Conservation (phyloP, 35 echinoderm and acorn worm species). For the Holothuria glaberrima region DNA sequence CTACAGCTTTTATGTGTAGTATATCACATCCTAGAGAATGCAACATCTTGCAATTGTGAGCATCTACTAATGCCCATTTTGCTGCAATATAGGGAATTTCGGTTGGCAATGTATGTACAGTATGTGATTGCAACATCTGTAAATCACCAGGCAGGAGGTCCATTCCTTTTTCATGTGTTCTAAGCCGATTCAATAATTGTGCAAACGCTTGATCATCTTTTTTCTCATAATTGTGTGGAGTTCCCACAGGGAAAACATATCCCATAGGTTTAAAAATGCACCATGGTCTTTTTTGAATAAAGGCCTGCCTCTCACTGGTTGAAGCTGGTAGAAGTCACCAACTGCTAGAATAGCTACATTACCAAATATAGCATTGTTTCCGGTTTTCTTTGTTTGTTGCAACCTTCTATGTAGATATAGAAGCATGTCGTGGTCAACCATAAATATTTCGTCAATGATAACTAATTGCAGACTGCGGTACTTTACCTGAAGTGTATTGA, state of each 20-base stretch:
- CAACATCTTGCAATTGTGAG: conserved; percentile 3
- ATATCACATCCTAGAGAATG: background rate
- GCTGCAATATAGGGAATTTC: no score
- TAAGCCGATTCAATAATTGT: background rate
- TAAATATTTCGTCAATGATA: conserved; percentile 25
- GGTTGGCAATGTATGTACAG: no score
- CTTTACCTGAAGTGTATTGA: background rate
- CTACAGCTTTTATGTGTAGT: background rate
- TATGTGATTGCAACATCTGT: no score
- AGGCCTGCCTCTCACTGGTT: background rate
- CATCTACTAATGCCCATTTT: background rate
- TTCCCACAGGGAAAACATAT: background rate
- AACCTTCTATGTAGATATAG: background rate
- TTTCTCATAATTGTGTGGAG: no score
- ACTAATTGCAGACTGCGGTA: background rate
- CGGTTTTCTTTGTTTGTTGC: background rate
- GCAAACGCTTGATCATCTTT: background rate
- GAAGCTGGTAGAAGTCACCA: conserved; percentile 36
- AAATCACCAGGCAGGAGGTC: background rate
- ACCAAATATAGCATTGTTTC: background rate
- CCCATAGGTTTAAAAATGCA: background rate
- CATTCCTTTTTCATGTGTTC: conserved; percentile 1
- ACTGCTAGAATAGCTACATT: background rate
- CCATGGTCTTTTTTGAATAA: background rate
- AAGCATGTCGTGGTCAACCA: background rate